phyloP scores from a whole-genome alignment of 2,113 vertebrate species.

The human region DNA sequence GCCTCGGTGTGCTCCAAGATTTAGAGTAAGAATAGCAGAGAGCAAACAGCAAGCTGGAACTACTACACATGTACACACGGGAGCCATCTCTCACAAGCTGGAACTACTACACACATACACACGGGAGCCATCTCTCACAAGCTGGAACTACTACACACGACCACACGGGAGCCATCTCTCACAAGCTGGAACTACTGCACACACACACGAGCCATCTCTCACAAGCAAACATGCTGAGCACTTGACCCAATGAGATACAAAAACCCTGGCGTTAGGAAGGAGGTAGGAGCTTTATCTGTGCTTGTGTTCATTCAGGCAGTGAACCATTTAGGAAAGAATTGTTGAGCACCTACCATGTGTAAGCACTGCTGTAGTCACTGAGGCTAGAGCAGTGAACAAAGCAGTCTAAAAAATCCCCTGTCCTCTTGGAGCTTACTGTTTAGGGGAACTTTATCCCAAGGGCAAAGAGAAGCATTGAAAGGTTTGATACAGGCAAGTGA shows the following conservation, averaged over 20 bases:
- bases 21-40: background rate
- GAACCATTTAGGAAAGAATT: background rate
- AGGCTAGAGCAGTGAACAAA: background rate
- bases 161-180: background rate
- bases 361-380: too few species aligned
- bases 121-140: rapidly evolving
- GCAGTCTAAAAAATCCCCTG: background rate
- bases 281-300: background rate
- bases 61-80: too few species aligned
- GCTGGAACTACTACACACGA: background rate
- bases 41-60: background rate
- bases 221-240: rapidly evolving
- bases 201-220: background rate
- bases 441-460: background rate
- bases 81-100: background rate
- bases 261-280: rapidly evolving
- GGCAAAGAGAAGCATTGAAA: background rate
- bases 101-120: too few species aligned
- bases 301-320: background rate
- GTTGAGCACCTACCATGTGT: background rate
- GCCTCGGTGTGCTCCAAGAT: background rate
- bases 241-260: rapidly evolving
- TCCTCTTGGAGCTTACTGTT: background rate
- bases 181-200: background rate
- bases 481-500: background rate